Base-by-base conservation (phyloP, 2,888 invertebrate genomes). In the Hylaea fasciaria region DNA sequence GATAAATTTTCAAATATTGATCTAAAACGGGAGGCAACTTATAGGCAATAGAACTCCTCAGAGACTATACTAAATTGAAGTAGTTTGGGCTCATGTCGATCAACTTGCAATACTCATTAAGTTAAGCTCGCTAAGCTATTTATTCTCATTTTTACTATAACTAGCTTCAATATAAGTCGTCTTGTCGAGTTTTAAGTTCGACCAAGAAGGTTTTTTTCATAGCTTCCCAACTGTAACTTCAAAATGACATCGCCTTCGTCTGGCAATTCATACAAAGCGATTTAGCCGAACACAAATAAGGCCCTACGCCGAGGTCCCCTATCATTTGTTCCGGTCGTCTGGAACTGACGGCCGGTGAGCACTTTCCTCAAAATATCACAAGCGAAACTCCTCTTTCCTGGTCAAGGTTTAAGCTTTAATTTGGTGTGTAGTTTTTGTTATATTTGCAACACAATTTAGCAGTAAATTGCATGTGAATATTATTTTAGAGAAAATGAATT, bases 231-330 rank as follows among this genome's bases (percentile, higher is more conserved):
- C 12, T 4, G 2, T 65, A 57, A 39, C 57, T 51, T 37, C 40
- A 16, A 51, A 55, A 59, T 57, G 35, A 57, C 48, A 37, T 56
- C 56, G 55, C 53, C 47, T 46, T 46, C 47, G 56, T 48, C 54
- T 28, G 57, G 44, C 54, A 56, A 62, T 62, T 57, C 65, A 54
- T 55, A 65, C 60, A 65, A 61, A 63, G 60, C 54, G 68, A 73
- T 70, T 70, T 65, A 68, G 69, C 72, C 67, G 72, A 66, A 74
- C 72, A 65, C 68, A 71, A 75, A 74, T 73, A 77, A 74, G 70
- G 71, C 60, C 69, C 58, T 62, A 69, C 63, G 72, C 65, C 59
- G 54, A 71, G 62, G 76, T 77, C 65, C 69, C 63, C 56, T 64
- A 66, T 58, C 57, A 64, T 74, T 73, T 70, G 70, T 69, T 68